Percentiles rank a stretch among this genome's conserved stretches.
phyloP scores from a whole-genome alignment of 2,113 vertebrate species.

The Caloenas nicobarica region DNA sequence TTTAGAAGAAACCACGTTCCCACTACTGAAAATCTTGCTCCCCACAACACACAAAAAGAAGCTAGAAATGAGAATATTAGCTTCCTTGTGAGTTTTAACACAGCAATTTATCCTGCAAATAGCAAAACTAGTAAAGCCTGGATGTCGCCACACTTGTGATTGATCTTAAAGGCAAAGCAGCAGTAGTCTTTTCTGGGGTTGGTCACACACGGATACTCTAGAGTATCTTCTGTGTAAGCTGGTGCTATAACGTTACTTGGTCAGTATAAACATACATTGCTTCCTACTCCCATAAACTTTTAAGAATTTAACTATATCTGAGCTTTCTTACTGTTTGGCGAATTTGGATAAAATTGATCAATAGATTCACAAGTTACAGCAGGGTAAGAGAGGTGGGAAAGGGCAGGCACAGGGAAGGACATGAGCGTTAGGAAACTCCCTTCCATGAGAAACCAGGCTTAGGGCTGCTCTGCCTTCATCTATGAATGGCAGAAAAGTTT shows the following conservation, averaged over 20 bases:
- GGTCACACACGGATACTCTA: neutral
- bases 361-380: neutral
- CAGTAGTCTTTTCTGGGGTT: neutral
- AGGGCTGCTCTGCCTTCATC: neutral
- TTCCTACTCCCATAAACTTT: neutral
- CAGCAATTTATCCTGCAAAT: neutral
- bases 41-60: accelerated
- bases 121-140: neutral
- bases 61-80: neutral
- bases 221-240: neutral
- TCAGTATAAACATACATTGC: neutral
- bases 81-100: neutral
- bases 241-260: neutral
- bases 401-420: neutral
- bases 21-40: neutral
- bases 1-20: neutral
- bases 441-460: neutral
- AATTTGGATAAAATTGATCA: neutral
- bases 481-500: neutral
- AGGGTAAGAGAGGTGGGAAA: neutral
- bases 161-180: neutral
- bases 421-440: accelerated
- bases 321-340: neutral
- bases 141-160: neutral
- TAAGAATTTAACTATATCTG: neutral